These are phyloP conservation scores for Cherax destructor DNA, from an alignment of 1,140 invertebrate genomes.

Conservation along the genomic window DNA sequence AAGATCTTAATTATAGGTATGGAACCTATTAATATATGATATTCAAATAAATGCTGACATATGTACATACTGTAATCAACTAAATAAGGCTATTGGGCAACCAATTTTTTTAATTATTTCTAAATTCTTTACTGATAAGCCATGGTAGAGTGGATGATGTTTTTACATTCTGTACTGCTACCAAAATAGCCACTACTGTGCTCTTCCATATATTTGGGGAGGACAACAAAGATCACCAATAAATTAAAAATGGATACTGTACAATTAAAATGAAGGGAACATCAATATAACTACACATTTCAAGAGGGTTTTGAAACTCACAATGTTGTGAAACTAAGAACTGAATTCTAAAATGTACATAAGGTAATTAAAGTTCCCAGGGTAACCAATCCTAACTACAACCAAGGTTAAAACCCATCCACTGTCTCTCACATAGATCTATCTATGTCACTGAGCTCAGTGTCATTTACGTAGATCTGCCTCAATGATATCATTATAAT, in stretches of 20 bases:
- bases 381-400: too few relatives aligned
- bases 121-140: not conserved
- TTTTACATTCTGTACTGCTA: not conserved
- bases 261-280: not conserved
- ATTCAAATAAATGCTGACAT: not conserved
- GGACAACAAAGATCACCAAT: not conserved
- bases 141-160: too few relatives aligned
- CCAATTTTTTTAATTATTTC: not conserved
- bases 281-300: constrained; percentile 5
- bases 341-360: too few relatives aligned
- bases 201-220: not conserved
- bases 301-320: not conserved
- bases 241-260: not conserved
- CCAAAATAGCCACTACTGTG: not conserved
- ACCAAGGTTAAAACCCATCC: too few relatives aligned
- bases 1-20: not conserved
- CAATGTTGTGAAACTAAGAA: too few relatives aligned
- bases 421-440: too few relatives aligned
- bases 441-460: too few relatives aligned
- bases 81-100: not conserved
- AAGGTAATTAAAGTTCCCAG: too few relatives aligned
- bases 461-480: too few relatives aligned
- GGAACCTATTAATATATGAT: too few relatives aligned
- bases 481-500: too few relatives aligned
- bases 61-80: not conserved